A percentile compares a stretch with the other conserved stretches of the same genome.
phyloP scores from a whole-genome alignment of 2,888 invertebrate genomes.

The Ophraella communa region DNA sequence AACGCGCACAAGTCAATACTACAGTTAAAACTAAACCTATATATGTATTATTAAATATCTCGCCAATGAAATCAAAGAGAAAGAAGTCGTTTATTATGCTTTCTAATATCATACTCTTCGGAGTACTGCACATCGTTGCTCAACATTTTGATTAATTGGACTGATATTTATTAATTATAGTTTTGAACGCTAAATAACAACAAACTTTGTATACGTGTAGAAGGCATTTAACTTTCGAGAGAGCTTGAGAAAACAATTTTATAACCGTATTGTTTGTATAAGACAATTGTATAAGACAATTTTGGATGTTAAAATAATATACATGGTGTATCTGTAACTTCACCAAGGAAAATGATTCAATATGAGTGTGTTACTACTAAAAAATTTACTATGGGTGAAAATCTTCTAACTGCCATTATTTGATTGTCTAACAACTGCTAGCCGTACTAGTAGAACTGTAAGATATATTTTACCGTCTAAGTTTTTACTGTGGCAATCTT shows the following conservation, averaged over 20 bases:
- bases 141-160: conserved; percentile 25
- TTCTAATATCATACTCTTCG: conserved; percentile 48
- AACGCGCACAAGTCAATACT: conserved; percentile 3
- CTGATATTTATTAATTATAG: conserved; percentile 20
- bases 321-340: too few species aligned
- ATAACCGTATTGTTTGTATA: not conserved
- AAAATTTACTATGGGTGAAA: too few species aligned
- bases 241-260: not conserved
- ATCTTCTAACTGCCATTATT: too few species aligned
- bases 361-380: too few species aligned
- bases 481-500: too few species aligned
- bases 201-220: too few species aligned
- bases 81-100: conserved; percentile 47
- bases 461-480: too few species aligned
- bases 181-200: not conserved
- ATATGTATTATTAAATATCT: conserved; percentile 19
- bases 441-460: too few species aligned
- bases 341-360: too few species aligned
- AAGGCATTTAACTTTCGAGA: too few species aligned
- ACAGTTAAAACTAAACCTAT: conserved; percentile 32
- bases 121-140: conserved; percentile 38
- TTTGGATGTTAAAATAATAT: too few species aligned
- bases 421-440: too few species aligned
- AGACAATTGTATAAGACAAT: not conserved
- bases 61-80: conserved; percentile 29